Conservation (phyloP, 2,113 vertebrate species). For the Erythrolamprus reginae region DNA sequence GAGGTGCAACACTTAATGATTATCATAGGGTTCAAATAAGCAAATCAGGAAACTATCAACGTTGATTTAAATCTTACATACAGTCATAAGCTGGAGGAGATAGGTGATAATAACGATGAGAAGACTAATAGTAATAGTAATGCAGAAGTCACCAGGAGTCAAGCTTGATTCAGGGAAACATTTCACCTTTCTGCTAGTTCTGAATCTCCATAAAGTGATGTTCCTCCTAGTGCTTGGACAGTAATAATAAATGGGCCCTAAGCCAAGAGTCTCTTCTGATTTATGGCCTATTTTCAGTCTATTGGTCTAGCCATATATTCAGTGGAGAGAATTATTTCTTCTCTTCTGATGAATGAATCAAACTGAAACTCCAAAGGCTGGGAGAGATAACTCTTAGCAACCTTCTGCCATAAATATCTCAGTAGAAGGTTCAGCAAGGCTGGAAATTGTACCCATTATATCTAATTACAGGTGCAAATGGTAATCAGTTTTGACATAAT, state of each 20-base stretch:
- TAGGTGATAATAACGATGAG: no score
- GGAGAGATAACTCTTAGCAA: slow-evolving; percentile 25
- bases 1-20: no score
- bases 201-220: not conserved
- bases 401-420: slow-evolving; percentile 41
- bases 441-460: slow-evolving; percentile 40
- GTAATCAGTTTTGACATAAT: slow-evolving; percentile 36
- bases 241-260: slow-evolving; percentile 1
- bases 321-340: slow-evolving; percentile 1
- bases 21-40: no score
- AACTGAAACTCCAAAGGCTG: slow-evolving; percentile 33
- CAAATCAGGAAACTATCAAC: no score
- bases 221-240: not conserved
- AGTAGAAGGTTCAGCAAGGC: slow-evolving; percentile 43
- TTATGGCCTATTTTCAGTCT: slow-evolving; percentile 3
- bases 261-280: slow-evolving; percentile 22
- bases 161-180: not conserved
- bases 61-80: no score
- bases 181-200: not conserved
- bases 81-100: no score
- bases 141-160: not conserved
- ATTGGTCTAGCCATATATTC: slow-evolving; percentile 29
- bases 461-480: slow-evolving; percentile 46
- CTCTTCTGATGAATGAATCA: slow-evolving; percentile 39
- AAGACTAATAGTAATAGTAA: no score